Conservation (phyloP, 2,888 invertebrate genomes). For the Cataglyphis cursor region DNA sequence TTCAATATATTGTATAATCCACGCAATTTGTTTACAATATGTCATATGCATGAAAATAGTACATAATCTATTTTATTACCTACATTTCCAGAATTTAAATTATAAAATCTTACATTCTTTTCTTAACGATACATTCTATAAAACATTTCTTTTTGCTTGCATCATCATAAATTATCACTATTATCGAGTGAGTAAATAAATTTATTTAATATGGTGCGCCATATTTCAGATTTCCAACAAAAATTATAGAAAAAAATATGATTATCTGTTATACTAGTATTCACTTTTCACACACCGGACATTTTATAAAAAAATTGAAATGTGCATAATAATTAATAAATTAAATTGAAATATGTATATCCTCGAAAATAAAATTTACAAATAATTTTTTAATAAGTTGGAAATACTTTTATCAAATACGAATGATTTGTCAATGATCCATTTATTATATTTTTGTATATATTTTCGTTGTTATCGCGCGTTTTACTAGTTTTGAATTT, state of each 20-base stretch:
- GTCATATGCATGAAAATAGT: background rate
- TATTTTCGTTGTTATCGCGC: background rate
- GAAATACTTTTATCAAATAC: background rate
- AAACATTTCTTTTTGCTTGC: background rate
- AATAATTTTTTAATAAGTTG: background rate
- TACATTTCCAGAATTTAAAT: background rate
- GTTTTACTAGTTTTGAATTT: slow-evolving; percentile 14
- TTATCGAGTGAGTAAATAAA: background rate
- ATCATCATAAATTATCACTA: background rate
- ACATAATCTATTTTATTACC: background rate
- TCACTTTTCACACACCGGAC: background rate
- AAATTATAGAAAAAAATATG: background rate
- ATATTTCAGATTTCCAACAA: background rate
- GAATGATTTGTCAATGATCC: background rate
- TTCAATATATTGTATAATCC: background rate
- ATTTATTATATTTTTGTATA: background rate
- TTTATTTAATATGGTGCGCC: background rate
- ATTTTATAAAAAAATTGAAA: background rate
- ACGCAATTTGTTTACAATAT: background rate
- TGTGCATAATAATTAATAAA: background rate
- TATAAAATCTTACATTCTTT: background rate
- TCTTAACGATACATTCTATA: background rate
- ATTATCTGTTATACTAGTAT: background rate
- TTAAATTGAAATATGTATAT: background rate
- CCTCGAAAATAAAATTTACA: background rate